Conservation (phyloP, 2,113 vertebrate genomes). For the Laticauda laticaudata region DNA sequence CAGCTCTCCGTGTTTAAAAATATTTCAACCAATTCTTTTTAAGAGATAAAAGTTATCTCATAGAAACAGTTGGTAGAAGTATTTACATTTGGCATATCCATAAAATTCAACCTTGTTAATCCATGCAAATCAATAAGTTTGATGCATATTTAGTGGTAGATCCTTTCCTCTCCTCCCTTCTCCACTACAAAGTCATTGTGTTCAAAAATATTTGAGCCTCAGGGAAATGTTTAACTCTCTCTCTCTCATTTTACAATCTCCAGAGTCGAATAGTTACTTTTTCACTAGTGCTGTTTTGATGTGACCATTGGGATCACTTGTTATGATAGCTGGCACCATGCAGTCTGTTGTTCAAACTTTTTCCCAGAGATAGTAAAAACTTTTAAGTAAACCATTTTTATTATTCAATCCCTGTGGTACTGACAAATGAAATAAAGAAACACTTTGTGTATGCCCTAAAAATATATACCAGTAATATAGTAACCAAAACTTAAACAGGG, state of each 20-base stretch:
- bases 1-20: not conserved
- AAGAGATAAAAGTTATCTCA: not conserved
- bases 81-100: not conserved
- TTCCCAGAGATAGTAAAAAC: not conserved
- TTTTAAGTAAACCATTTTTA: conserved; percentile 4
- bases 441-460: not conserved
- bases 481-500: not conserved
- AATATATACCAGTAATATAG: too few species aligned
- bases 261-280: not conserved
- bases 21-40: not conserved
- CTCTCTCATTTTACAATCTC: conserved; percentile 10
- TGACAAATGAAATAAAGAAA: not conserved
- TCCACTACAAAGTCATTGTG: not conserved
- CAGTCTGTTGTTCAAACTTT: conserved; percentile 1
- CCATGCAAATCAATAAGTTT: not conserved
- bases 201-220: not conserved
- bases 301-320: not conserved
- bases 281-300: not conserved
- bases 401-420: not conserved
- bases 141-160: not conserved
- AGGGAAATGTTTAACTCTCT: conserved; percentile 10
- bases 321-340: conserved; percentile 8
- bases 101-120: not conserved
- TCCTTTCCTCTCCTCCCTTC: not conserved
- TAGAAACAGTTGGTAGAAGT: not conserved